A percentile compares a stretch with the other conserved stretches of the same genome.
phyloP scores from a whole-genome alignment of 2,888 invertebrate genomes.

The Camponotus fellah region DNA sequence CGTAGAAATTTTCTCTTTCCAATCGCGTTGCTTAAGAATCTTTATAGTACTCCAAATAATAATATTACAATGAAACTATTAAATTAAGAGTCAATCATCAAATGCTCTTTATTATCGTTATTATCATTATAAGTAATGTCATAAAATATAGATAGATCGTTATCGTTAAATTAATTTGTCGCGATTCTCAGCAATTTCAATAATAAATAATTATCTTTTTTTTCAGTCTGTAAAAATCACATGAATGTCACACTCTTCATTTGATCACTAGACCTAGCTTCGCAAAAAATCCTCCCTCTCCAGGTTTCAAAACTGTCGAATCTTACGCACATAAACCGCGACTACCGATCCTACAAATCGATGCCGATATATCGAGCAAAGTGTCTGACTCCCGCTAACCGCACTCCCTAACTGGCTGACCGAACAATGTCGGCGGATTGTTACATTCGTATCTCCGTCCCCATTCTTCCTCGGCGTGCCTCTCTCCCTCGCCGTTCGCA shows the following conservation, averaged over 20 bases:
- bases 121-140: neutral
- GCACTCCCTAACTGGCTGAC: slow-evolving; percentile 76
- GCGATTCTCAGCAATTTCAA: neutral
- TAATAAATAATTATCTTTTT: neutral
- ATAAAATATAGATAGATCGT: neutral
- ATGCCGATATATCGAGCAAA: slow-evolving; percentile 59
- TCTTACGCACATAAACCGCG: neutral
- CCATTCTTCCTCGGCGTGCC: slow-evolving; percentile 61
- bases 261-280: neutral
- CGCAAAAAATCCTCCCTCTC: neutral
- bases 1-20: neutral
- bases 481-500: slow-evolving; percentile 63
- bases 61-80: neutral
- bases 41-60: neutral
- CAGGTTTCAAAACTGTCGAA: neutral
- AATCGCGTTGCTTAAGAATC: neutral
- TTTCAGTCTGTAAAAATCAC: neutral
- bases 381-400: slow-evolving; percentile 70
- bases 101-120: neutral
- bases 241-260: neutral
- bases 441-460: slow-evolving; percentile 67
- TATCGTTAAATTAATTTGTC: neutral
- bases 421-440: slow-evolving; percentile 80
- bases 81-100: neutral
- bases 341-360: neutral